Evolutionary conservation across 2,797 vertebrate species (phyloP), one percentile per base, ranked within the genome.

Genomic region (Bradypodion pumilum): DNA sequence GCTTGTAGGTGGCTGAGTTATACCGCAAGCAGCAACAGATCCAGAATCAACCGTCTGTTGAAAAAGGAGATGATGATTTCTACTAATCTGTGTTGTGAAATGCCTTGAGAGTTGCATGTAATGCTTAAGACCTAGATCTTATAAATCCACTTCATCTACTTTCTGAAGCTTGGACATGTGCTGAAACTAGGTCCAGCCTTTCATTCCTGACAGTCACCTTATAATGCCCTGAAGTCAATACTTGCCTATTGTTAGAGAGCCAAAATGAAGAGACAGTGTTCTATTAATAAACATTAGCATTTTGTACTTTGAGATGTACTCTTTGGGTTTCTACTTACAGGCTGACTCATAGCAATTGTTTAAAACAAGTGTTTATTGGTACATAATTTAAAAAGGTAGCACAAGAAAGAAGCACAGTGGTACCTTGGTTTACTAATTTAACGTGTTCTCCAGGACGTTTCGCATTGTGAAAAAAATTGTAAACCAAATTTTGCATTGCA

Each of bases 21-120:
- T 98, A 98, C 94, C 94, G 80, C 93, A 97, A 96, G 91, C 98
- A 98, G 92, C 97, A 97, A 92, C 97, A 98, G 95, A 97, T 98
- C 85, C 97, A 98, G 94, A 98, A 98, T 83, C 97, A 97, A 87
- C 96, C 95, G 21, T 9, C 82, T 9, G 46, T 63, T 7, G 97
- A 96, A 49, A 97, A 95, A 75, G 92, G 81, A 5, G 93, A 96
- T 5, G 90, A 85, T 0, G 98, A 97, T 85, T 97, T 96, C 89
- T 97, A 97, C 92, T 98, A 95, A 92, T 15, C 27, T 32, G 40
- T 42, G 25, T 12, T 32, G 44, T 32, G 49, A 56, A 42, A 15
- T 27, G 7, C 60, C 35, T 69, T 44, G 42, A 40, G 62, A 29
- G 56, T 78, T 27, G 44, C 19, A 15, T 9, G 52, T 49, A 32